Evolutionary conservation across 2,113 vertebrate genomes (phyloP).

Genomic region (Chaetodon trifascialis): DNA sequence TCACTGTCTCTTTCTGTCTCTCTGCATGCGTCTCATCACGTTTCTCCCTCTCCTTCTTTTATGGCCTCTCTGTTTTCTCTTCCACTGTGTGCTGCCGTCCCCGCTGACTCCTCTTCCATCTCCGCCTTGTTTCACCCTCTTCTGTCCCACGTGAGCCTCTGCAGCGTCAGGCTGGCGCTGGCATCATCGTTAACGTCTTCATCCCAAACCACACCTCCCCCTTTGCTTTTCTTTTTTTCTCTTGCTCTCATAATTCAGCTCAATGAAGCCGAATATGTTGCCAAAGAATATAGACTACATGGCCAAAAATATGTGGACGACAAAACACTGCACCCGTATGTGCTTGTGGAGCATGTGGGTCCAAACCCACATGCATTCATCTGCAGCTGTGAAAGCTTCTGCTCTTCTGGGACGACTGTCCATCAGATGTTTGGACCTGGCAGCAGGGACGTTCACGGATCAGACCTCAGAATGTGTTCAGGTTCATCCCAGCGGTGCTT

Average conservation of each 20-base stretch:
- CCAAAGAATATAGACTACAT: neutral
- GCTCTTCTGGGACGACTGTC: neutral
- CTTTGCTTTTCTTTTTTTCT: neutral
- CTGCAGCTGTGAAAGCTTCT: neutral
- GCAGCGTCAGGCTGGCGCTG: slow-evolving; percentile 35
- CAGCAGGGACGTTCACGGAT: neutral
- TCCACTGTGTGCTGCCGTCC: neutral
- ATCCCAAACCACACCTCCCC: neutral
- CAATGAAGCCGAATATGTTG: neutral
- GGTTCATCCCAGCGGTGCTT: no score
- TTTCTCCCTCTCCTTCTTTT: slow-evolving; percentile 1
- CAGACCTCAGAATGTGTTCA: no score
- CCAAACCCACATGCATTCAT: neutral
- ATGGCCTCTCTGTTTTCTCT: neutral
- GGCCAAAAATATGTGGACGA: neutral
- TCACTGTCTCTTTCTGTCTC: neutral
- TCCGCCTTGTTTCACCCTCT: neutral
- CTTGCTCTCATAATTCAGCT: neutral
- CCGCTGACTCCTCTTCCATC: slow-evolving; percentile 31
- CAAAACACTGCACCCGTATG: neutral
- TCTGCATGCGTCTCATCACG: neutral
- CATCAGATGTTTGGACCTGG: neutral
- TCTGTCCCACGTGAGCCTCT: slow-evolving; percentile 17
- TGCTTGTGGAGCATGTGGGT: neutral
- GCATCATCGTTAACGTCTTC: slow-evolving; percentile 33